Evolutionary conservation across 2,113 vertebrate genomes (phyloP), one percentile per base, ranked within the genome.

Genomic region (Xenopus borealis): DNA sequence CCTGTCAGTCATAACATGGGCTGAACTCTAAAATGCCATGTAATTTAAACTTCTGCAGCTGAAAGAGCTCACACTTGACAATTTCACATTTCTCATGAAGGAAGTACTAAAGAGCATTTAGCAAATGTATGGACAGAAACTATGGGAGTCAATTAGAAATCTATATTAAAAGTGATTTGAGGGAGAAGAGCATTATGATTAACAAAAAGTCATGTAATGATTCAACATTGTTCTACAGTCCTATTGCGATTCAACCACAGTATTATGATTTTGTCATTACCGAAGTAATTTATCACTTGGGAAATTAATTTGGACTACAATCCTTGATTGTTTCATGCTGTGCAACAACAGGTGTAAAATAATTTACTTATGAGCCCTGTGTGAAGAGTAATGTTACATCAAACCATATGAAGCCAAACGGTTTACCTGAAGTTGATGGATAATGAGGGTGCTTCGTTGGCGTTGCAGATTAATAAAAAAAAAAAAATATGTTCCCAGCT

Each of bases 1-100:
- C 61, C 66, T 76, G 66, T 63, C 66, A 76, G 66, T 63, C 66
- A 76, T 62, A 69, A 55, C 66, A 76, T 55, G 57, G 66, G 23
- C 66, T 76, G 55, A 40, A 19, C 62, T 69, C 66, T 64, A 57
- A 63, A 69, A 63, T 62, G 62, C 27, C 55, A 53, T 69, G 47
- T 55, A 55, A 69, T 69, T 59, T 69, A 69, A 75, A 62, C 53
- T 50, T 20, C 57, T 53, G 53, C 47, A 5, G 66, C 44, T 69
- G 19, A 69, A 62, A 69, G 66, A 61, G 66, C 12, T 62, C 62
- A 75, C 73, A 62, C 62, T 59, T 55, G 45, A 69, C 57, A 69
- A 75, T 69, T 75, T 75, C 23, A 50, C 47, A 50, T 50, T 50
- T 50, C 14, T 50, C 11, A 4, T 40, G 5, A 40, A 50, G 16